Conservation (phyloP, 1,140 invertebrate genomes). For the Agrypnia vestita region DNA sequence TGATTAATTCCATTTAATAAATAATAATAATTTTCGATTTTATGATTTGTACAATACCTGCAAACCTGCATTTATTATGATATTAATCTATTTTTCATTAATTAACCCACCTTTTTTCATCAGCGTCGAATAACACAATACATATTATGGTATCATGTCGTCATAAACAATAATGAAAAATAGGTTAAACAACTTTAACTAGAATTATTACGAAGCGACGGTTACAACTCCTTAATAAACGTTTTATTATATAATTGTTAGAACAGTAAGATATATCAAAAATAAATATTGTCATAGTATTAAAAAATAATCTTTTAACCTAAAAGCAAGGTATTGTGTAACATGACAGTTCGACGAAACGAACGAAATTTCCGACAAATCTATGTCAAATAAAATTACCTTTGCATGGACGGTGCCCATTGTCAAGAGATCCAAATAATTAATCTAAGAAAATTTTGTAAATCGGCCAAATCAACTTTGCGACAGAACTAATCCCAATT, state of each 20-base stretch:
- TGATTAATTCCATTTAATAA: too few species aligned
- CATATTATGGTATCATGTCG: too few species aligned
- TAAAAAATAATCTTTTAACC: slow-evolving; percentile 3
- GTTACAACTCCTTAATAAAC: not conserved
- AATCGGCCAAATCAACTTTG: slow-evolving; percentile 15
- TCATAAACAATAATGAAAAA: not conserved
- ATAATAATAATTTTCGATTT: too few species aligned
- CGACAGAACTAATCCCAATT: slow-evolving; percentile 1
- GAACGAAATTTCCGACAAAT: not conserved
- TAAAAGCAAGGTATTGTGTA: slow-evolving; percentile 36
- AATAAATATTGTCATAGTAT: not conserved
- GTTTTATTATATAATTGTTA: not conserved
- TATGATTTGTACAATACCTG: too few species aligned
- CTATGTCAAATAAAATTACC: slow-evolving; percentile 59
- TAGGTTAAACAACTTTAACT: not conserved
- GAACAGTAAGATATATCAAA: not conserved
- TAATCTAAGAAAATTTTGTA: slow-evolving; percentile 12
- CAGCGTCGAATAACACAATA: too few species aligned
- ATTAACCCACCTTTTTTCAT: too few species aligned
- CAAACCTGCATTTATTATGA: too few species aligned
- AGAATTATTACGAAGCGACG: not conserved
- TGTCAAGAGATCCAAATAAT: not conserved
- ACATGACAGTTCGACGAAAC: slow-evolving; percentile 26
- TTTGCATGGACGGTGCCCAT: slow-evolving; percentile 65
- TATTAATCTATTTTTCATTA: too few species aligned